Evolutionary conservation across 1,140 invertebrate genomes (phyloP).

Genomic region (Anoplophora glabripennis): DNA sequence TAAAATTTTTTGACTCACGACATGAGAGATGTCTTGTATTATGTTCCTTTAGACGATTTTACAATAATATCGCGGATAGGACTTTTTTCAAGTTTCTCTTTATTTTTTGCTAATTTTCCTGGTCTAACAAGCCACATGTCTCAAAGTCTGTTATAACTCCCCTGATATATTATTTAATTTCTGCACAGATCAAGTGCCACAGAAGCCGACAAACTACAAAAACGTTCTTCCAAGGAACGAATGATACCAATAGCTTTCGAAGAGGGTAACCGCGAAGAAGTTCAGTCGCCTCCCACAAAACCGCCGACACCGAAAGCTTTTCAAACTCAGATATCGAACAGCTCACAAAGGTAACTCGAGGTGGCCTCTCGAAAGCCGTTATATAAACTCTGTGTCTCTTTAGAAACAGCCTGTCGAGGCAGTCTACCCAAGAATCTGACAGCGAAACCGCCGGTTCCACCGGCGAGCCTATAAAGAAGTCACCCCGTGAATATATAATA

Average conservation of each 20-base stretch:
- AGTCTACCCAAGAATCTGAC: slow-evolving; percentile 68
- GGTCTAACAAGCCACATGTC: too few species aligned
- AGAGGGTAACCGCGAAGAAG: slow-evolving; percentile 33
- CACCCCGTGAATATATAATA: slow-evolving; percentile 85
- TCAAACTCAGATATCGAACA: slow-evolving; percentile 44
- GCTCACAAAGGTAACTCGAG: slow-evolving; percentile 40
- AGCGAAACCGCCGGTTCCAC: slow-evolving; percentile 54
- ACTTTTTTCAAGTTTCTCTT: too few species aligned
- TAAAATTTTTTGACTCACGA: too few species aligned
- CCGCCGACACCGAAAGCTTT: slow-evolving; percentile 49
- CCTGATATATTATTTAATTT: too few species aligned
- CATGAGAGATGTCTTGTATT: too few species aligned
- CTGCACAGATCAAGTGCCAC: slow-evolving; percentile 47
- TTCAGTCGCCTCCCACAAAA: slow-evolving; percentile 49
- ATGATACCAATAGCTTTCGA: slow-evolving; percentile 59
- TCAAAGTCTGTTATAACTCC: too few species aligned
- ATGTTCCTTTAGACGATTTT: too few species aligned
- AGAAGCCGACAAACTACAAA: slow-evolving; percentile 47
- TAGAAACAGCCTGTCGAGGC: slow-evolving; percentile 55
- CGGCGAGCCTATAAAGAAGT: slow-evolving; percentile 78
- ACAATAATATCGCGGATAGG: too few species aligned
- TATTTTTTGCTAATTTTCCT: too few species aligned
- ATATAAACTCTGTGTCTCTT: not conserved
- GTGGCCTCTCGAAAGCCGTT: not conserved
- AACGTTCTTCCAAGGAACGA: slow-evolving; percentile 50